These are phyloP conservation scores for Poeciliopsis turneri DNA, from an alignment of 2,797 vertebrate genomes.

Conservation along the genomic window DNA sequence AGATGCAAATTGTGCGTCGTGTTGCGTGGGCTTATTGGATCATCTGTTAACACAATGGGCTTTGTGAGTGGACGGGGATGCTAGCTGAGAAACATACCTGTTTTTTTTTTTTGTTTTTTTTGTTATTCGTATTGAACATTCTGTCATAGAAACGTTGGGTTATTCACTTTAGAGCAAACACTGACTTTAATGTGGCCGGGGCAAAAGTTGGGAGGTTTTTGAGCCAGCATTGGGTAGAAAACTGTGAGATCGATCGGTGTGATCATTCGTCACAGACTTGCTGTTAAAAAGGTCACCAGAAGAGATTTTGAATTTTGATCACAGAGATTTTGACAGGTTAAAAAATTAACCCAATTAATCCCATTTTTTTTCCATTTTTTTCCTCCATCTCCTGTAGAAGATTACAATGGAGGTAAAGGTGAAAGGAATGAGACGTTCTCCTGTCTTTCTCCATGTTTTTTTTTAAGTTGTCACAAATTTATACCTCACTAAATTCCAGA, in stretches of 20 bases:
- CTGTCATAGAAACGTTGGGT: background rate
- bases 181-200: background rate
- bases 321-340: too few species aligned
- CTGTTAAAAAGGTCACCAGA: background rate
- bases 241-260: background rate
- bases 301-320: too few species aligned
- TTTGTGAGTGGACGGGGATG: constrained; percentile 56
- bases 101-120: background rate
- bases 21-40: constrained; percentile 59
- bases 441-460: background rate
- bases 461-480: background rate
- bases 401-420: background rate
- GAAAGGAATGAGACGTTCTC: background rate
- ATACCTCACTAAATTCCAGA: background rate
- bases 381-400: background rate
- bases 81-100: background rate
- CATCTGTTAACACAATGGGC: constrained; percentile 54
- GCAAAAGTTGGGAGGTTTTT: background rate
- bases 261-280: background rate
- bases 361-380: too few species aligned
- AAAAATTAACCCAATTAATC: too few species aligned
- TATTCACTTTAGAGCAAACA: background rate
- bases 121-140: background rate
- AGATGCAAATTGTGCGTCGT: constrained; percentile 71
- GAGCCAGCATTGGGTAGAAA: background rate